Base-by-base conservation (phyloP, 2,113 vertebrate genomes). In the Tachysurus fulvidraco region DNA sequence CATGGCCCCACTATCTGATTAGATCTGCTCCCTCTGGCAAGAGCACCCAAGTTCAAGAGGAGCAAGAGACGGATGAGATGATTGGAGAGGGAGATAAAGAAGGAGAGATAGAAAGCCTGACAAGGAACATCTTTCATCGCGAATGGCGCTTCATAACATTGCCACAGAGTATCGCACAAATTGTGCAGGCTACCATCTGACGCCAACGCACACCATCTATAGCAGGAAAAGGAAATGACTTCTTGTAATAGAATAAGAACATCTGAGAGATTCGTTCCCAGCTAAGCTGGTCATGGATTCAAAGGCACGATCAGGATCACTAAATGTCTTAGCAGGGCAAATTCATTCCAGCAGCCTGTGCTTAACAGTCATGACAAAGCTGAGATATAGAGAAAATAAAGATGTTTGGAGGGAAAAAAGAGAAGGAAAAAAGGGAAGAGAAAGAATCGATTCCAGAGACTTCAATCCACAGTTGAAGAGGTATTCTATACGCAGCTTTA, bases 81-180 rank as follows among this genome's bases (percentile, higher is more conserved):
- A 86, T 92, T 90, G 92, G 90, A 91, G 81, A 64, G 88, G 91
- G 90, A 93, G 91, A 89, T 91, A 90, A 86, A 85, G 83, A 86
- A 62, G 79, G 54, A 65, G 54, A 76, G 80, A 81, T 57, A 25
- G 55, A 65, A 67, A 21, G 65, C 50, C 55, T 87, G 88, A 85
- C 82, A 87, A 82, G 85, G 52, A 85, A 44, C 89, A 87, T 90
- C 92, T 89, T 92, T 93, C 91, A 93, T 94, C 91, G 73, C 91
- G 92, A 92, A 93, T 91, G 93, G 92, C 91, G 91, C 93, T 89
- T 92, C 91, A 92, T 90, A 90, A 93, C 91, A 93, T 93, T 94
- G 93, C 94, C 92, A 93, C 90, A 92, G 93, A 90, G 91, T 92
- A 92, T 93, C 91, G 91, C 91, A 92, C 90, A 92, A 93, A 93